Conservation (phyloP, 2,888 invertebrate genomes). For the Plagiodera versicolora region DNA sequence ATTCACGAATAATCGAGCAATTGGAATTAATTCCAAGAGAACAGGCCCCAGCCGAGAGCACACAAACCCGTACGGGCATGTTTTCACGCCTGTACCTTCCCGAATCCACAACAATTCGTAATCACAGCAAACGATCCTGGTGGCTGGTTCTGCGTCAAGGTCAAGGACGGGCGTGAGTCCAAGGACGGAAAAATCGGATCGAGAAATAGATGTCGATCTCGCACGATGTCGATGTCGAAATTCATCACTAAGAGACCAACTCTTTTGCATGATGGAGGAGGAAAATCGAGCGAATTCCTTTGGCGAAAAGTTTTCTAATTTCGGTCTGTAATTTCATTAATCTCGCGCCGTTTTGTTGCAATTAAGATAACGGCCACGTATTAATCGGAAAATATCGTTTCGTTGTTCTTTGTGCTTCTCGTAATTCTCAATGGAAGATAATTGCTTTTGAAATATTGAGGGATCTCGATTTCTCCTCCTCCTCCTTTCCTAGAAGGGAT, state of each 20-base stretch:
- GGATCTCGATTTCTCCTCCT: background rate
- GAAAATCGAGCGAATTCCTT: background rate
- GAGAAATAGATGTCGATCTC: too few species aligned
- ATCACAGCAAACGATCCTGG: conserved; percentile 20
- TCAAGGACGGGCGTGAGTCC: background rate
- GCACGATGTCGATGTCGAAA: background rate
- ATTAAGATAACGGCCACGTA: conserved; percentile 21
- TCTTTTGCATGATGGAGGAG: background rate
- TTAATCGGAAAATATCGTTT: conserved; percentile 17
- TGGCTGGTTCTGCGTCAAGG: conserved; percentile 13
- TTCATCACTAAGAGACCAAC: background rate
- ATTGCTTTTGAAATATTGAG: background rate
- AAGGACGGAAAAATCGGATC: background rate
- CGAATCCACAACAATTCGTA: conserved; percentile 22
- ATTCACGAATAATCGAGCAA: conserved; percentile 19
- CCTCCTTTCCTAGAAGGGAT: background rate
- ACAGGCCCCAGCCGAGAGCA: too few species aligned
- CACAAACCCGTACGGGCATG: too few species aligned
- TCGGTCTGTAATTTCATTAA: conserved; percentile 5
- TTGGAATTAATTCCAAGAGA: conserved; percentile 16
- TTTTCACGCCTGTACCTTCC: too few species aligned
- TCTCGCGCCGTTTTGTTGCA: conserved; percentile 18
- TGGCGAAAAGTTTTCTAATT: conserved; percentile 15
- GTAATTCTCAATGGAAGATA: background rate
- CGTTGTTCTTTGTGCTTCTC: background rate